These are phyloP conservation scores for Australoheros scitulus DNA, from an alignment of 2,113 vertebrate species.

Conservation along the genomic window DNA sequence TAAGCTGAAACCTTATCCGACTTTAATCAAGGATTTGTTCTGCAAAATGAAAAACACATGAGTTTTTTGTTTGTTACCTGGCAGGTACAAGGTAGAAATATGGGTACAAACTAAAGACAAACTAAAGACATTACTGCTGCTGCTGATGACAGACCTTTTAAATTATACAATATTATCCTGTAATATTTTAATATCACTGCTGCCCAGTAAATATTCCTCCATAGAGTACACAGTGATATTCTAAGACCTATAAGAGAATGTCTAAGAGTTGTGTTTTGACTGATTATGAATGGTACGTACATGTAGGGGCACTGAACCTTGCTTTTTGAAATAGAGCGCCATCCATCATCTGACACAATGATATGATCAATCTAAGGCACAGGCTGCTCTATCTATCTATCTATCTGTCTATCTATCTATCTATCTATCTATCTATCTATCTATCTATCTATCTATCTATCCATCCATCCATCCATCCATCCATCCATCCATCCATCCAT, in stretches of 20 bases:
- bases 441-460: too few relatives aligned
- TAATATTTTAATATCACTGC: neutral
- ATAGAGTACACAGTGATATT: too few relatives aligned
- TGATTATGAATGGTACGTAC: neutral
- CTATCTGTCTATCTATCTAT: too few relatives aligned
- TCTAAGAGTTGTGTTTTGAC: neutral
- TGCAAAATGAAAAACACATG: conserved; percentile 3
- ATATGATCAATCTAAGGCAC: too few relatives aligned
- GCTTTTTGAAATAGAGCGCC: too few relatives aligned
- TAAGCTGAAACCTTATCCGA: conserved; percentile 1
- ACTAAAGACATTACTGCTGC: neutral
- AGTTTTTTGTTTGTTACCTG: conserved; percentile 8
- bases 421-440: too few relatives aligned
- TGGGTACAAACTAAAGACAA: neutral
- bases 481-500: too few relatives aligned
- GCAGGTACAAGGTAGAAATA: neutral
- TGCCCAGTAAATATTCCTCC: neutral
- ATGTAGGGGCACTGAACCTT: too few relatives aligned
- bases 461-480: too few relatives aligned
- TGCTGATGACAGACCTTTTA: neutral
- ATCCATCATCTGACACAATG: too few relatives aligned
- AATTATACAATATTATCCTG: neutral
- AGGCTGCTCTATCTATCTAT: too few relatives aligned
- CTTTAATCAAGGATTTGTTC: neutral
- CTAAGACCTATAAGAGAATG: too few relatives aligned